Percentiles rank a stretch among this genome's conserved stretches.
phyloP scores from a whole-genome alignment of 2,888 invertebrate genomes.

The Tortricodes alternella region DNA sequence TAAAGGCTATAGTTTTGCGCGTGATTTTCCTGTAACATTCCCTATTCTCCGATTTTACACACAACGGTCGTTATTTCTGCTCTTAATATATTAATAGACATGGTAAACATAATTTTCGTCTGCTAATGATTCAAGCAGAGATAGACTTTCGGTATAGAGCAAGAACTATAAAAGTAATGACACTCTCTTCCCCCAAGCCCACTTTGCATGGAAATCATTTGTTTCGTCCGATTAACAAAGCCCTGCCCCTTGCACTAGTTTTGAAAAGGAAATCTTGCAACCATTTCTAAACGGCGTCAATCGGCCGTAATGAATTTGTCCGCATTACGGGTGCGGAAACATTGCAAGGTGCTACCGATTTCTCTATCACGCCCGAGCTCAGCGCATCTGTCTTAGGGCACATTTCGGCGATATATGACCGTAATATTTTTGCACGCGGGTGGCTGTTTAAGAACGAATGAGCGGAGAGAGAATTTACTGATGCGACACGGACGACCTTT shows the following conservation, averaged over 20 bases:
- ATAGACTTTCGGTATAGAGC: too few species aligned
- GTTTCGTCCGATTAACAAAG: not conserved
- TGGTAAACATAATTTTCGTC: too few species aligned
- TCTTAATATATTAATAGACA: too few species aligned
- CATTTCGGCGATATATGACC: slow-evolving; percentile 55
- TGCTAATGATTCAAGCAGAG: too few species aligned
- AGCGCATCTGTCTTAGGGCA: slow-evolving; percentile 51
- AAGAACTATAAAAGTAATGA: too few species aligned
- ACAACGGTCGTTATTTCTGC: too few species aligned
- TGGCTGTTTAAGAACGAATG: slow-evolving; percentile 47
- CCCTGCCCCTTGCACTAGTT: not conserved
- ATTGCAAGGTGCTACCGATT: slow-evolving; percentile 68
- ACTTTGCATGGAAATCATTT: too few species aligned
- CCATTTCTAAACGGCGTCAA: slow-evolving; percentile 2
- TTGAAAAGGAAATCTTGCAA: not conserved
- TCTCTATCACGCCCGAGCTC: slow-evolving; percentile 64
- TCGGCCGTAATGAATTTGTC: slow-evolving; percentile 44
- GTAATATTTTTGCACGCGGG: slow-evolving; percentile 54
- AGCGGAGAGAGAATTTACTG: slow-evolving; percentile 43
- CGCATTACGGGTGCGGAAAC: slow-evolving; percentile 55
- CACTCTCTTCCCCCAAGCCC: too few species aligned
- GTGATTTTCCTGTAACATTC: not conserved
- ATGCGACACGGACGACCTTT: slow-evolving; percentile 40
- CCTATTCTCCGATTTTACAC: too few species aligned
- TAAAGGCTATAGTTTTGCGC: not conserved